Evolutionary conservation across 1,140 invertebrate species (phyloP), one percentile per base, ranked within the genome.

Genomic region (Drosophila kepulauana): DNA sequence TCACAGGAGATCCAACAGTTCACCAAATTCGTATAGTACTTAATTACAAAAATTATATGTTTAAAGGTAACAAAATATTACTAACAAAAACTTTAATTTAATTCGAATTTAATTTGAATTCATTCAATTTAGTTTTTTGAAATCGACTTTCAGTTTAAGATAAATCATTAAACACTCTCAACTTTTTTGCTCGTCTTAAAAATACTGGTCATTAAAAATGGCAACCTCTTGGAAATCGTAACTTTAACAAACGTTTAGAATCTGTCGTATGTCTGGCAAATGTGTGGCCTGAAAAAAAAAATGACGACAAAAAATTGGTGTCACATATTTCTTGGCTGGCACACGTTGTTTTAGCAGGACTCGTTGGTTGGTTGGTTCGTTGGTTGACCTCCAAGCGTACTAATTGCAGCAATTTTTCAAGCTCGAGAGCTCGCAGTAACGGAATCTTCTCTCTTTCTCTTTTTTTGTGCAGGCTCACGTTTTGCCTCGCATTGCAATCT

Each of bases 391-490:
- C 71, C 71, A 69, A 51, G 58, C 72, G 13, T 33, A 75, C 72
- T 75, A 75, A 75, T 75, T 70, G 72, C 58, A 56, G 58, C 66
- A 51, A 75, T 75, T 75, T 75, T 75, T 75, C 72, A 75, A 20
- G 72, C 72, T 75, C 52, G 45, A 56, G 25, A 43, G 58, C 58
- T 16, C 58, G 41, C 25, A 58, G 30, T 58, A 35, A 38, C 33
- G 33, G 38, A 33, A 28, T 11, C 13, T 63, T 8, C 35, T 38
- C 35, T 13, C 15, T 38, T 70, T 45, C 28, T 46, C 43, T 46
- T 10, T 10, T 45, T 46, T 43, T 43, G 3, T 25, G 3, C 20
- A 13, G 8, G 38, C 38, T 11, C 16, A 11, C n/a, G 56, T 33
- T 48, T 71, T 56, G 28, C 2, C 41, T 3, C 11, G 41, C 41